phyloP scores from a whole-genome alignment of 2,113 vertebrate genomes.

The cat (Felis catus) region F.catus_Fca126_mat1.0 CM031424.1:7203001-7203500 shows the following conservation, averaged over 20 bases:
- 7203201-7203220: constrained; percentile 18
- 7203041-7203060: constrained; percentile 21
- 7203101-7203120: constrained; percentile 12
- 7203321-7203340: not conserved
- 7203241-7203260: constrained; percentile 35
- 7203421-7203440: not conserved
- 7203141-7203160: not conserved
- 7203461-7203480: too few relatives aligned
- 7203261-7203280: not conserved
- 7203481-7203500: not conserved
- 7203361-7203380: not conserved
- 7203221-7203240: not conserved
- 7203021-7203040: not conserved
- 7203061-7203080: not conserved
- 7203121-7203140: not conserved
- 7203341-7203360: not conserved
- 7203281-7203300: constrained; percentile 12
- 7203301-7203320: constrained; percentile 22
- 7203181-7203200: not conserved
- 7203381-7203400: not conserved
- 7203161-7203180: not conserved
- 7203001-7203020: constrained; percentile 10
- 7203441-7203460: not conserved
- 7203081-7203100: constrained; percentile 18
- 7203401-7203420: not conserved